These are phyloP conservation scores for Drosophila funebris DNA, from an alignment of 1,140 invertebrate genomes.

Conservation along the genomic window DNA sequence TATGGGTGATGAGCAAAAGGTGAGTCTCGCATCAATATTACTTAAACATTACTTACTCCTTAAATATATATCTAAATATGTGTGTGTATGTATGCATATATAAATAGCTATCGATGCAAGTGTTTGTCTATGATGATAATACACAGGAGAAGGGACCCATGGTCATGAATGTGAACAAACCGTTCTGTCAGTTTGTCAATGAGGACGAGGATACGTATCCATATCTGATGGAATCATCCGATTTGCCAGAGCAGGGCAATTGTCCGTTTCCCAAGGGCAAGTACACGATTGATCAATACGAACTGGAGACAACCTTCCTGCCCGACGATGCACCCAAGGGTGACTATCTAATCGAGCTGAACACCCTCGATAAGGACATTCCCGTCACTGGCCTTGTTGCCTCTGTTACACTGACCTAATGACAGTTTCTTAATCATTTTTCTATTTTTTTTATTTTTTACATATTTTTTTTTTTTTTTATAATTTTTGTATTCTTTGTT, in stretches of 20 bases:
- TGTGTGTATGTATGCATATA: too few species aligned
- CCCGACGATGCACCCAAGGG: constrained; percentile 64
- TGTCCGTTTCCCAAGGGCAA: constrained; percentile 66
- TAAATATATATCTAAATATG: too few species aligned
- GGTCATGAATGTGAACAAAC: constrained; percentile 64
- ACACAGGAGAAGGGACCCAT: constrained; percentile 45
- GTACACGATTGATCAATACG: constrained; percentile 63
- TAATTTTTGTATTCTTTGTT: constrained; percentile 1
- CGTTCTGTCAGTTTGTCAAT: constrained; percentile 66
- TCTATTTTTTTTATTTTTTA: too few species aligned
- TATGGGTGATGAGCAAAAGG: constrained; percentile 61
- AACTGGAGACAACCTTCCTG: constrained; percentile 66
- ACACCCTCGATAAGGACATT: constrained; percentile 39
- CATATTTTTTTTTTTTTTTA: not conserved
- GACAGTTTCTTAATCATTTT: not conserved
- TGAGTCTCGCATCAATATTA: constrained; percentile 1
- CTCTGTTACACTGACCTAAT: constrained; percentile 55
- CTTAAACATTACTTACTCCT: too few species aligned
- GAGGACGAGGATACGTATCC: constrained; percentile 71
- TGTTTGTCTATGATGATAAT: constrained; percentile 46
- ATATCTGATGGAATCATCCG: constrained; percentile 43
- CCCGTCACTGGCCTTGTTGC: constrained; percentile 48
- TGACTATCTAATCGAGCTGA: constrained; percentile 53
- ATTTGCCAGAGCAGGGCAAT: constrained; percentile 50
- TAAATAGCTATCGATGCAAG: constrained; percentile 41